phyloP scores from a whole-genome alignment of 2,113 vertebrate genomes.

The Fulmarus glacialis region DNA sequence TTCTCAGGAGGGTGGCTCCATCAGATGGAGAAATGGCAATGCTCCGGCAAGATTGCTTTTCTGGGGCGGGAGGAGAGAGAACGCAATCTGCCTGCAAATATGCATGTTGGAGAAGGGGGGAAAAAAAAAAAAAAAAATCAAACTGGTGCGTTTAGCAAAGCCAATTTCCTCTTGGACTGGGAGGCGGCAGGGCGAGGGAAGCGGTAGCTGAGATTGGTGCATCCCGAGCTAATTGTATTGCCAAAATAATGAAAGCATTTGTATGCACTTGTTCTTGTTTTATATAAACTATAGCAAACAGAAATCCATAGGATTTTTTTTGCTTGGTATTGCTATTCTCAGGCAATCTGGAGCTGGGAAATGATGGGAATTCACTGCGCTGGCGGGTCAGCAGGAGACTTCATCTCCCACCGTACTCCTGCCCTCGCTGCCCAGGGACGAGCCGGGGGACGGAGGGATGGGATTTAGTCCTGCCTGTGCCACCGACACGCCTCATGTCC shows the following conservation, averaged over 20 bases:
- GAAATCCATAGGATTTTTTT: not conserved
- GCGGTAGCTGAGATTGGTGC: conserved; percentile 39
- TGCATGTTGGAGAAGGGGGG: not conserved
- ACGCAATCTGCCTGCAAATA: conserved; percentile 21
- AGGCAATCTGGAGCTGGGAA: not conserved
- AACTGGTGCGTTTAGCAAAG: not conserved
- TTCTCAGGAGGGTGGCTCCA: not conserved
- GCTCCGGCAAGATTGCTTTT: not conserved
- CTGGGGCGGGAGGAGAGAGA: not conserved
- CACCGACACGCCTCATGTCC: rapidly evolving
- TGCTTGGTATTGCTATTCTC: not conserved
- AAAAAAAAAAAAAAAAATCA: not conserved
- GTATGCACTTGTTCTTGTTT: conserved; percentile 46
- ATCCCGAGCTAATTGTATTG: conserved; percentile 67
- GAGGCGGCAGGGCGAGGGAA: not conserved
- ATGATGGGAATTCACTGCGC: not conserved
- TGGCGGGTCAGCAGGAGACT: not conserved
- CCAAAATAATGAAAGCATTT: conserved; percentile 67
- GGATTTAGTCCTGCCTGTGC: not conserved
- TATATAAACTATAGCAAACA: conserved; percentile 12
- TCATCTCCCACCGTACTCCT: rapidly evolving
- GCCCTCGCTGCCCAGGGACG: not conserved
- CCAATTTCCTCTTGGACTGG: conserved; percentile 41
- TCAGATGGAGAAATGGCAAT: not conserved
- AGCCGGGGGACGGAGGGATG: not conserved